phyloP scores from a whole-genome alignment of 2,888 invertebrate genomes.

The Epirrita christyi region DNA sequence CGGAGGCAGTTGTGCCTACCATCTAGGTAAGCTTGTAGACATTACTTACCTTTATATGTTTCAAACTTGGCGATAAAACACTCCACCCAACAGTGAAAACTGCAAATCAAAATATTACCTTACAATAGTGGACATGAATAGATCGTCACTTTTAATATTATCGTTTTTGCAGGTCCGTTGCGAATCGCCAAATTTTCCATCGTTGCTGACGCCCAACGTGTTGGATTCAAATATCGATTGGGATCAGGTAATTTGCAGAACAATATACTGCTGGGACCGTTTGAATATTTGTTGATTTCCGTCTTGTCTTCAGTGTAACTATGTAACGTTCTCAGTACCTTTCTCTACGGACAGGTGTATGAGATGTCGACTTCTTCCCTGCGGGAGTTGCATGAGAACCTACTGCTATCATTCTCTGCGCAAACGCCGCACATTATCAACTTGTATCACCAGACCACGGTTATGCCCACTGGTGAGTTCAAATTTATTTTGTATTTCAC shows the following conservation, averaged over 20 bases:
- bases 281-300: neutral
- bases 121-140: too few relatives aligned
- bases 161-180: slow-evolving; percentile 71
- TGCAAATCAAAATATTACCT: too few relatives aligned
- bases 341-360: slow-evolving; percentile 66
- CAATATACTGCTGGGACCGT: slow-evolving; percentile 7
- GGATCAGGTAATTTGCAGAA: slow-evolving; percentile 72
- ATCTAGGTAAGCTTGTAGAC: too few relatives aligned
- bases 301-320: neutral
- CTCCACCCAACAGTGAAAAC: too few relatives aligned
- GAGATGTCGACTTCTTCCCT: slow-evolving; percentile 78
- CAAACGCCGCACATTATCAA: slow-evolving; percentile 84
- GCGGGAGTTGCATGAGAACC: slow-evolving; percentile 84
- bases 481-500: too few relatives aligned
- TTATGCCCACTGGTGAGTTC: slow-evolving; percentile 62
- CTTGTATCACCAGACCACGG: slow-evolving; percentile 67
- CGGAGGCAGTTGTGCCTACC: too few relatives aligned
- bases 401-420: slow-evolving; percentile 86
- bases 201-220: slow-evolving; percentile 71
- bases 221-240: slow-evolving; percentile 83
- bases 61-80: too few relatives aligned
- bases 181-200: slow-evolving; percentile 73
- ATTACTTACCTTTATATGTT: too few relatives aligned
- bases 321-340: neutral
- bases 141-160: too few relatives aligned